Conservation (phyloP, 2,113 vertebrate species). For the Microcebus griseorufus region DNA sequence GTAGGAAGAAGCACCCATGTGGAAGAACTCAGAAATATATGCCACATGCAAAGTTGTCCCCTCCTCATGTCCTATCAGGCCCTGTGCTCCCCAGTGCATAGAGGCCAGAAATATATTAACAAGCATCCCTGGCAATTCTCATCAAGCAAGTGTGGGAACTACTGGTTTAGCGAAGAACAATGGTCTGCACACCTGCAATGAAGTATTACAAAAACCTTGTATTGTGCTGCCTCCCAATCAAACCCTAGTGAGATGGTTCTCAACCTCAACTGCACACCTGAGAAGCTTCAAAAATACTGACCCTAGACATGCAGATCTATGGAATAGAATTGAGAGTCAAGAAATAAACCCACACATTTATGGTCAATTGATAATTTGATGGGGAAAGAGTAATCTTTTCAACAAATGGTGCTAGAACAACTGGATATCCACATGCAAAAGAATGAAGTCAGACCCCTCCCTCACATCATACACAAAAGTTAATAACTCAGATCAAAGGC, state of each 20-base stretch:
- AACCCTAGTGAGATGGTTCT: background rate
- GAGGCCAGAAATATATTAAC: background rate
- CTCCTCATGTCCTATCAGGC: background rate
- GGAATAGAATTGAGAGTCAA: background rate
- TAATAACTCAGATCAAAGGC: background rate
- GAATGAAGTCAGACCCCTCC: background rate
- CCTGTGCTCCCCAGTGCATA: background rate
- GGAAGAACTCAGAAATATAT: background rate
- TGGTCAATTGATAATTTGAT: background rate
- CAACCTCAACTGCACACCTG: background rate
- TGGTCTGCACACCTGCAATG: background rate
- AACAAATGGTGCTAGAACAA: background rate
- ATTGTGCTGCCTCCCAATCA: background rate
- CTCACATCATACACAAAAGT: background rate
- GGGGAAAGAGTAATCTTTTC: slow-evolving; percentile 15
- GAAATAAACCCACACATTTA: background rate
- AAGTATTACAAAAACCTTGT: background rate
- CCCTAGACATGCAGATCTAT: background rate
- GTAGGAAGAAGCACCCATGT: background rate
- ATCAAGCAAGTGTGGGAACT: background rate
- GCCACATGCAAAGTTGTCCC: background rate
- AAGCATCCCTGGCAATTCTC: background rate
- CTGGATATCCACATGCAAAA: background rate
- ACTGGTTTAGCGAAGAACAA: background rate
- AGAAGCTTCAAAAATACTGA: background rate